Conservation (phyloP, 2,888 invertebrate species). For the Volucella inflata region DNA sequence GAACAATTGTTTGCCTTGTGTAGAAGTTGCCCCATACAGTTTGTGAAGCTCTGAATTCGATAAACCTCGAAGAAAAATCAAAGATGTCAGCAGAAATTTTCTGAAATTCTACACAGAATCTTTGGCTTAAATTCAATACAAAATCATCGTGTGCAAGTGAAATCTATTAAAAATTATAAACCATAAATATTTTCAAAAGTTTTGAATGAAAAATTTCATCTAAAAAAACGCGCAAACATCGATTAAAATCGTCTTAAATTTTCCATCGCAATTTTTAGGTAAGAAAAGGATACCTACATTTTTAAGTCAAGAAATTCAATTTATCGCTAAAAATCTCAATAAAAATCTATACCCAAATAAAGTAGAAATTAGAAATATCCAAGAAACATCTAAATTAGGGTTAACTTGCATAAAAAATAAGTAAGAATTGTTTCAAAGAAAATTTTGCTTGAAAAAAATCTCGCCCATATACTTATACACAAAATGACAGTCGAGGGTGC, state of each 20-base stretch:
- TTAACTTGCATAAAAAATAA: conserved; percentile 50
- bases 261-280: conserved; percentile 50
- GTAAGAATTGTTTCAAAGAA: conserved; percentile 70
- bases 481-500: conserved; percentile 74
- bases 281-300: conserved; percentile 71
- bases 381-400: conserved; percentile 21
- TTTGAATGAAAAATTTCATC: conserved; percentile 30
- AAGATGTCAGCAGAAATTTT: conserved; percentile 77
- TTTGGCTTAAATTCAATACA: conserved; percentile 46
- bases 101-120: conserved; percentile 74
- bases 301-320: conserved; percentile 42
- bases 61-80: conserved; percentile 74
- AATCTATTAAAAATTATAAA: conserved; percentile 49
- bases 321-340: conserved; percentile 1
- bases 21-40: conserved; percentile 64
- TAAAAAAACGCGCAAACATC: conserved; percentile 21
- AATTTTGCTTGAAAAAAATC: conserved; percentile 46
- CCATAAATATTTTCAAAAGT: conserved; percentile 66
- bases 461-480: conserved; percentile 68
- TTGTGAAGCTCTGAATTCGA: conserved; percentile 64
- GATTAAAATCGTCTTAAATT: conserved; percentile 60
- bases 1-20: conserved; percentile 59
- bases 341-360: conserved; percentile 50
- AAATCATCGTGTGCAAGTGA: conserved; percentile 20
- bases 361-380: conserved; percentile 51